Percentiles rank a stretch among this genome's conserved stretches.
Evolutionary conservation across 2,888 invertebrate genomes (phyloP).

Genomic region (Ormyrus nitidulus): DNA sequence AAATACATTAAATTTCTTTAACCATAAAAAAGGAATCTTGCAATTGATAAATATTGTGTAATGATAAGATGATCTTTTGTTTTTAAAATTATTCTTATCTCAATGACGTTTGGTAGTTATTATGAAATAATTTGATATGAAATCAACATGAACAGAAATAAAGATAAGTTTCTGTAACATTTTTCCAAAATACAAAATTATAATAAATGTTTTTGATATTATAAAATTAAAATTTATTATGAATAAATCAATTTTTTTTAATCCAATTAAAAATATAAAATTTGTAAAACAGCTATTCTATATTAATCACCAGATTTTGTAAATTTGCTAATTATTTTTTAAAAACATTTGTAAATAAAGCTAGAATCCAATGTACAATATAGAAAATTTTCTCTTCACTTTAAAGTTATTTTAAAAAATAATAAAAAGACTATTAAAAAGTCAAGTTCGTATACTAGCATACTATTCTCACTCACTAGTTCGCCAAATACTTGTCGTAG

Average conservation of each 20-base stretch:
- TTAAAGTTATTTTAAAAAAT: neutral
- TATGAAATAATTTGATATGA: conserved; percentile 23
- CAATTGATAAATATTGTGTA: conserved; percentile 3
- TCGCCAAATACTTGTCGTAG: conserved; percentile 89
- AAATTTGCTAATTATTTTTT: no score
- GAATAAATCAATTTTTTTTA: no score
- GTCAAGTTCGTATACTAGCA: neutral
- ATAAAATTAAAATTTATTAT: no score
- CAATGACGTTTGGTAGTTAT: conserved; percentile 30
- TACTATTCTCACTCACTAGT: conserved; percentile 85
- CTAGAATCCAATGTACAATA: no score
- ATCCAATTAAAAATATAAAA: no score
- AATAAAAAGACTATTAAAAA: neutral
- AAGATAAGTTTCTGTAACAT: conserved; percentile 15
- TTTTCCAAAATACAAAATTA: no score
- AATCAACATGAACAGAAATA: conserved; percentile 29
- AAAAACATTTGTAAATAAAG: no score
- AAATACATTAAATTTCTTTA: conserved; percentile 6
- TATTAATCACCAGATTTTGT: no score
- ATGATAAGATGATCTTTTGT: no score
- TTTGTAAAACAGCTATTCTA: no score
- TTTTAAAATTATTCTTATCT: conserved; percentile 24
- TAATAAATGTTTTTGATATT: no score
- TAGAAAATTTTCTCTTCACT: no score
- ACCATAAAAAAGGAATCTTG: neutral